Conservation (phyloP, 1,140 invertebrate species). For the Dendroctonus valens region DNA sequence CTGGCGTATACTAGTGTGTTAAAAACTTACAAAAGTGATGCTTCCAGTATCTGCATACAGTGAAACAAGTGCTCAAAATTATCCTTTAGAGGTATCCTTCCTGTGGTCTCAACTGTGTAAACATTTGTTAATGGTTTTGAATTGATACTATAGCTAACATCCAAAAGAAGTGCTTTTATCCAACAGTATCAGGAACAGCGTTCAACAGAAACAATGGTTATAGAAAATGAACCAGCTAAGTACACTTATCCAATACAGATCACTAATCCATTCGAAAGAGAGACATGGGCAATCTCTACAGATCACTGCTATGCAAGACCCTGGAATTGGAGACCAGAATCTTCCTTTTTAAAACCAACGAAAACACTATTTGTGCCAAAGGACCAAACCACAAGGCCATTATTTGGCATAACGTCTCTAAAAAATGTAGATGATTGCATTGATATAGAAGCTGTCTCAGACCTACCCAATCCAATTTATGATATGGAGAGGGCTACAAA, state of each 20-base stretch:
- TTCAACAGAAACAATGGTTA: constrained; percentile 7
- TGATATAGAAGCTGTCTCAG: constrained; percentile 52
- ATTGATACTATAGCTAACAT: constrained; percentile 8
- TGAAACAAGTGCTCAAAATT: constrained; percentile 1
- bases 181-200: not conserved
- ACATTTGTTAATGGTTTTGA: not conserved
- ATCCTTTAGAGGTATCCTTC: constrained; percentile 16
- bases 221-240: constrained; percentile 32
- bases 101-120: not conserved
- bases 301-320: constrained; percentile 71
- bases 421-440: constrained; percentile 50
- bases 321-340: constrained; percentile 69
- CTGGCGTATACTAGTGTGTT: not conserved
- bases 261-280: constrained; percentile 33
- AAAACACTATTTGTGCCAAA: constrained; percentile 55
- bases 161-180: constrained; percentile 2
- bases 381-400: constrained; percentile 38
- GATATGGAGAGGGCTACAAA: constrained; percentile 63
- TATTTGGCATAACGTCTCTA: constrained; percentile 21
- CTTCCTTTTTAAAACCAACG: constrained; percentile 62
- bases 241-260: constrained; percentile 37
- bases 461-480: constrained; percentile 53
- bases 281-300: constrained; percentile 47
- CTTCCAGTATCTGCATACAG: not conserved
- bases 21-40: constrained; percentile 3